Evolutionary conservation across 2,888 invertebrate species (phyloP).

Genomic region (Gortyna flavago): DNA sequence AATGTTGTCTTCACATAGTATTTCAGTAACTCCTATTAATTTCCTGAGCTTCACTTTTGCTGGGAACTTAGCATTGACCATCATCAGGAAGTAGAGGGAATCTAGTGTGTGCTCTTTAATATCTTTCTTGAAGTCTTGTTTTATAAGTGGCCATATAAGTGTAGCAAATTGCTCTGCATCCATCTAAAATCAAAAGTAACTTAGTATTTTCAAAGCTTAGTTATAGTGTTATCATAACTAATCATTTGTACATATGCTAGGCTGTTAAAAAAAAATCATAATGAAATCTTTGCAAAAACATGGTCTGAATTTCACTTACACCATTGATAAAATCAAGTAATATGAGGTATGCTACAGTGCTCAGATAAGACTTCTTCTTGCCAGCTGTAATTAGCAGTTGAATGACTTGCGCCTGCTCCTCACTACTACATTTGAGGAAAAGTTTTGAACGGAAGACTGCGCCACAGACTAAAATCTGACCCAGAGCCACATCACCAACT

Average conservation of each 20-base stretch:
- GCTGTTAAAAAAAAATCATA: not conserved
- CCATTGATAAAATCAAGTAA: slow-evolving; percentile 90
- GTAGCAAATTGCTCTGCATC: slow-evolving; percentile 88
- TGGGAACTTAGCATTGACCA: slow-evolving; percentile 82
- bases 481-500: slow-evolving; percentile 93
- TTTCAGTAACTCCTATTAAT: slow-evolving; percentile 88
- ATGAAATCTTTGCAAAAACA: not conserved
- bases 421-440: slow-evolving; percentile 85
- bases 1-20: slow-evolving; percentile 91
- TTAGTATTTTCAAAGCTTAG: not conserved
- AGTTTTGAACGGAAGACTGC: slow-evolving; percentile 92
- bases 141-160: slow-evolving; percentile 91
- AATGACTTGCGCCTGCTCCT: slow-evolving; percentile 84
- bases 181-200: slow-evolving; percentile 78
- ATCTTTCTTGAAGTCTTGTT: slow-evolving; percentile 90
- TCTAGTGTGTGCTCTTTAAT: slow-evolving; percentile 92
- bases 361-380: slow-evolving; percentile 91
- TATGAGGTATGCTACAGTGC: slow-evolving; percentile 90
- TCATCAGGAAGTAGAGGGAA: slow-evolving; percentile 91
- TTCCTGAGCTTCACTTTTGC: slow-evolving; percentile 89
- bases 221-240: not conserved
- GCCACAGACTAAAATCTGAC: slow-evolving; percentile 93
- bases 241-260: not conserved
- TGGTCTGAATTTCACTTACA: slow-evolving; percentile 81
- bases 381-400: slow-evolving; percentile 87